These are phyloP conservation scores for Saccostrea cuccullata DNA, from an alignment of 1,140 invertebrate genomes.

Conservation along the genomic window DNA sequence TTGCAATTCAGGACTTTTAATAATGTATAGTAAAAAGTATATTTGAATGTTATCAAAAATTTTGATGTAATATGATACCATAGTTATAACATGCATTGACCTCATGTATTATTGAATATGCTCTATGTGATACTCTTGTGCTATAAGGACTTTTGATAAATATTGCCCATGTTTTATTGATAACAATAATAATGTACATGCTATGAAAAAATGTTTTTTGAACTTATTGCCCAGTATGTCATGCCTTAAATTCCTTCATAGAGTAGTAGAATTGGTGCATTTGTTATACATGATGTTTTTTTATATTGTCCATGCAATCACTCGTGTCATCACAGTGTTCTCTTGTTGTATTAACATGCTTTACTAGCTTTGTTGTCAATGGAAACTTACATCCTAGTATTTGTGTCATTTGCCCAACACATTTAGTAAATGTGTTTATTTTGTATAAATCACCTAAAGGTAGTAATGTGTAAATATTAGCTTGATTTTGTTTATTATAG, in stretches of 20 bases:
- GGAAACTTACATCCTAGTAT: constrained; percentile 22
- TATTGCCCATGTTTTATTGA: constrained; percentile 12
- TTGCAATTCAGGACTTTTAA: constrained; percentile 31
- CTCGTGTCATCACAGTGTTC: not conserved
- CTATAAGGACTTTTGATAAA: constrained; percentile 34
- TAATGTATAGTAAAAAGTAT: constrained; percentile 28
- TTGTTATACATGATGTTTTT: constrained; percentile 30
- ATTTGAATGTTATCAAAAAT: constrained; percentile 32
- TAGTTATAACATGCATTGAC: constrained; percentile 36
- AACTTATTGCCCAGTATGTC: constrained; percentile 24
- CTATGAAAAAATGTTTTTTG: constrained; percentile 32
- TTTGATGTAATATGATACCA: constrained; percentile 31
- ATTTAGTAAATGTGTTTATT: constrained; percentile 2
- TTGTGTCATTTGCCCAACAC: constrained; percentile 8
- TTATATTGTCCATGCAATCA: constrained; percentile 21
- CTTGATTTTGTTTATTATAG: constrained; percentile 36
- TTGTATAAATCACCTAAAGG: constrained; percentile 20
- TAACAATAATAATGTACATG: constrained; percentile 7
- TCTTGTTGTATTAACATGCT: constrained; percentile 13
- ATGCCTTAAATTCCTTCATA: constrained; percentile 35
- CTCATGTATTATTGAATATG: constrained; percentile 26
- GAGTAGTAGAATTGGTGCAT: constrained; percentile 37
- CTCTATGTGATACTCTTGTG: constrained; percentile 33
- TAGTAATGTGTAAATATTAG: constrained; percentile 22
- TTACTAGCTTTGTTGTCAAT: constrained; percentile 27